Evolutionary conservation across 2,113 vertebrate genomes (phyloP).

Genomic region (Microcebus tavaratra): DNA sequence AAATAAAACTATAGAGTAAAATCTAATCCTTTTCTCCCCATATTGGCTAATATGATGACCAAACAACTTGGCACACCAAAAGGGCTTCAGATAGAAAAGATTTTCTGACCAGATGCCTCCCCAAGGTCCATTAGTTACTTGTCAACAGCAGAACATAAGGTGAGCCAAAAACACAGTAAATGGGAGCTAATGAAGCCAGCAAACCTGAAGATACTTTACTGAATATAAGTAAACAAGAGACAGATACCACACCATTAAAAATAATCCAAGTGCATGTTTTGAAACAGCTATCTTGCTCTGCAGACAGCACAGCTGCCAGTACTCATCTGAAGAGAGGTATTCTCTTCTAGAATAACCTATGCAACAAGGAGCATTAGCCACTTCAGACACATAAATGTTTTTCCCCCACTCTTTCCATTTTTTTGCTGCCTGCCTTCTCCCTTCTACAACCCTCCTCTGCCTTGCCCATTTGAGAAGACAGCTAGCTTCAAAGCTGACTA

Average conservation of each 20-base stretch:
- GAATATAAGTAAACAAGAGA: slow-evolving; percentile 74
- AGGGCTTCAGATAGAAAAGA: slow-evolving; percentile 65
- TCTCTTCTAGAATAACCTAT: slow-evolving; percentile 74
- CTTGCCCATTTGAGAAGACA: slow-evolving; percentile 78
- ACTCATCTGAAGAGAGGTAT: slow-evolving; percentile 75
- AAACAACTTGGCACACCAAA: slow-evolving; percentile 70
- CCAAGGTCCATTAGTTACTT: slow-evolving; percentile 73
- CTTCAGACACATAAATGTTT: slow-evolving; percentile 80
- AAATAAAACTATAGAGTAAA: slow-evolving; percentile 56
- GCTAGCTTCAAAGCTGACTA: slow-evolving; percentile 62
- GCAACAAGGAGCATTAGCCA: slow-evolving; percentile 73
- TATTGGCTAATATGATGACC: slow-evolving; percentile 76
- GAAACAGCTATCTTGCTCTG: slow-evolving; percentile 75
- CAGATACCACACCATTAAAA: slow-evolving; percentile 71
- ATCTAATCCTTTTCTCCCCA: neutral
- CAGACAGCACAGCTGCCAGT: slow-evolving; percentile 74
- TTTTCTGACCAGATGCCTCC: slow-evolving; percentile 79
- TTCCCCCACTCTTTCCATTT: slow-evolving; percentile 75
- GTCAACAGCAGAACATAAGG: slow-evolving; percentile 66
- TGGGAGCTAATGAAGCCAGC: slow-evolving; percentile 72
- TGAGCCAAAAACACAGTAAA: slow-evolving; percentile 70
- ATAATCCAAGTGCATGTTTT: slow-evolving; percentile 61
- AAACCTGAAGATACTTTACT: slow-evolving; percentile 59
- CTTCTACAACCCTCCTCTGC: slow-evolving; percentile 57
- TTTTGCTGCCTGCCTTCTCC: slow-evolving; percentile 72